These are phyloP conservation scores for Athene cunicularia DNA, from an alignment of 2,113 vertebrate genomes.

Conservation along the genomic window DNA sequence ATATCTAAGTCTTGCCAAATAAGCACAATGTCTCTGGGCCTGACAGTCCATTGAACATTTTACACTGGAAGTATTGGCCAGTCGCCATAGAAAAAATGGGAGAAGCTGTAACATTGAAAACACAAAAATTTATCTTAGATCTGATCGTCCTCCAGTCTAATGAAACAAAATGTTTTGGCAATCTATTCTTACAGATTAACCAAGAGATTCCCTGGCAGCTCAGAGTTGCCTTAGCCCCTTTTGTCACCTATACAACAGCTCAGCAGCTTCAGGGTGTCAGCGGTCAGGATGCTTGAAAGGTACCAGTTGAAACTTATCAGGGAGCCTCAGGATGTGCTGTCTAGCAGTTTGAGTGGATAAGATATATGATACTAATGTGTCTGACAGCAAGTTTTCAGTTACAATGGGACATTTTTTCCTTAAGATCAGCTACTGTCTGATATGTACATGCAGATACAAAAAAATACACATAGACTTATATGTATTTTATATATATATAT, in stretches of 20 bases:
- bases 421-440: background rate
- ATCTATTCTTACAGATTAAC: background rate
- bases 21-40: background rate
- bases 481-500: background rate
- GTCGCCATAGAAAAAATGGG: background rate
- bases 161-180: conserved; percentile 12
- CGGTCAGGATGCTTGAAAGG: background rate
- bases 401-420: background rate
- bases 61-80: background rate
- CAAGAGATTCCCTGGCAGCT: background rate
- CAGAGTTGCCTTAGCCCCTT: background rate
- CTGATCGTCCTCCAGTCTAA: background rate
- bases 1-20: background rate
- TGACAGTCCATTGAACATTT: background rate
- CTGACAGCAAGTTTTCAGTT: background rate
- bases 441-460: background rate
- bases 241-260: background rate
- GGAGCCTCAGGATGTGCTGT: conserved; percentile 4
- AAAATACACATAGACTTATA: background rate
- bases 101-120: background rate
- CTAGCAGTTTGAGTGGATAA: background rate
- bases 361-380: background rate
- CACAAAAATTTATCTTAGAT: background rate
- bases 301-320: background rate
- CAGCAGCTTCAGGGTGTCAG: background rate